Evolutionary conservation across 2,113 vertebrate species (phyloP).

Genomic region (Pampusana beccarii): DNA sequence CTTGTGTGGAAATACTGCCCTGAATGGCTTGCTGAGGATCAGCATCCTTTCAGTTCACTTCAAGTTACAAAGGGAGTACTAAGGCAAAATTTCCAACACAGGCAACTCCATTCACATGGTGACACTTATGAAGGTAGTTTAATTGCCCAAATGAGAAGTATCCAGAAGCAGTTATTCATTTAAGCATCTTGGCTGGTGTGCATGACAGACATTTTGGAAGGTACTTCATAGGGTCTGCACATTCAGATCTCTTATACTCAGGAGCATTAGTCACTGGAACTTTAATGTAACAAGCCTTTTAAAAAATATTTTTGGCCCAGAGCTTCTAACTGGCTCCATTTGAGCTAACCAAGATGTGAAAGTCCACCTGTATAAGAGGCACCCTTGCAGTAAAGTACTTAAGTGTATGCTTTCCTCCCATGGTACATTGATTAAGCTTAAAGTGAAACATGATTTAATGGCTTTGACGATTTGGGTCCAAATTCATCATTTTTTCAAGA

Average conservation of each 20-base stretch:
- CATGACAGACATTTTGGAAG: neutral
- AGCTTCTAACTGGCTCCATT: neutral
- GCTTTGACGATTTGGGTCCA: neutral
- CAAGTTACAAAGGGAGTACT: neutral
- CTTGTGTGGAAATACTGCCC: neutral
- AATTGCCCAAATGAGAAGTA: neutral
- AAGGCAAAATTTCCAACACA: neutral
- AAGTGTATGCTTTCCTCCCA: neutral
- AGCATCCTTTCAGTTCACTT: neutral
- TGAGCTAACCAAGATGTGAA: neutral
- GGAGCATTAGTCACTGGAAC: neutral
- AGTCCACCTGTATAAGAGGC: neutral
- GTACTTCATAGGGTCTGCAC: neutral
- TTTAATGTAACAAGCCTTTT: neutral
- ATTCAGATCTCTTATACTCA: neutral
- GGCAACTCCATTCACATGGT: neutral
- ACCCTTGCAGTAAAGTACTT: neutral
- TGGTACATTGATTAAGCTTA: neutral
- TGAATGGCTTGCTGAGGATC: neutral
- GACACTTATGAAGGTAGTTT: neutral
- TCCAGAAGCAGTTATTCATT: neutral
- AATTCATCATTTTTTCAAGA: neutral
- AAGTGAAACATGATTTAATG: neutral
- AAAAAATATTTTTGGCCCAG: neutral
- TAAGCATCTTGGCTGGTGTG: neutral